These are phyloP conservation scores for Andrena cerasifolii DNA, from an alignment of 1,140 invertebrate genomes.

Conservation along the genomic window DNA sequence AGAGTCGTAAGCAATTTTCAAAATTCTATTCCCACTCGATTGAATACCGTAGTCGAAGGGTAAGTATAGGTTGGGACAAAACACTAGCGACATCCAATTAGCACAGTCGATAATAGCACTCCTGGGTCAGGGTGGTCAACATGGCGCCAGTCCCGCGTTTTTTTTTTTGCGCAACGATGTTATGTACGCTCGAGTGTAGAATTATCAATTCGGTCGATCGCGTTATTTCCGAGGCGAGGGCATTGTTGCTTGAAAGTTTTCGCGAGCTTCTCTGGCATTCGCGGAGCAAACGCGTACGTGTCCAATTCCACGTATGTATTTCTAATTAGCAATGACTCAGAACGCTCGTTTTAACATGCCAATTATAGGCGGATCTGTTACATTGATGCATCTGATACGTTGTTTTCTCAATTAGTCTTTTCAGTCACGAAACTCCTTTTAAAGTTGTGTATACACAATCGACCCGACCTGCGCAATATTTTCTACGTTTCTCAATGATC, in stretches of 20 bases:
- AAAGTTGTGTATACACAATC: too few species aligned
- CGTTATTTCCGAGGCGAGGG: too few species aligned
- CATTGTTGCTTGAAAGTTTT: not conserved
- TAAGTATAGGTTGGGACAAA: not conserved
- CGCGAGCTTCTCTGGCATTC: not conserved
- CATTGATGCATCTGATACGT: not conserved
- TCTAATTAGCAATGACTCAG: conserved; percentile 15
- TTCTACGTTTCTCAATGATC: too few species aligned
- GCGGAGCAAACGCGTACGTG: not conserved
- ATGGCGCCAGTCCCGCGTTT: not conserved
- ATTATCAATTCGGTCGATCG: not conserved
- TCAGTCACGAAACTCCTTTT: too few species aligned
- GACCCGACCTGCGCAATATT: too few species aligned
- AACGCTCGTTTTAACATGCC: not conserved
- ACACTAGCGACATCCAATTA: not conserved
- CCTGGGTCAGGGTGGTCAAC: not conserved
- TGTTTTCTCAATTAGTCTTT: not conserved
- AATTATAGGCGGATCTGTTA: not conserved
- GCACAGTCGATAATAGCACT: not conserved
- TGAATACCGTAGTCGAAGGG: not conserved
- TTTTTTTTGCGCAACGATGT: not conserved
- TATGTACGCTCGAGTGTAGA: not conserved
- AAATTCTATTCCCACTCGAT: not conserved
- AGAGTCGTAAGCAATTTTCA: conserved; percentile 36
- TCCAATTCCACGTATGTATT: not conserved